Conservation (phyloP, 2,113 vertebrate genomes). For the Lucifuga dentata region DNA sequence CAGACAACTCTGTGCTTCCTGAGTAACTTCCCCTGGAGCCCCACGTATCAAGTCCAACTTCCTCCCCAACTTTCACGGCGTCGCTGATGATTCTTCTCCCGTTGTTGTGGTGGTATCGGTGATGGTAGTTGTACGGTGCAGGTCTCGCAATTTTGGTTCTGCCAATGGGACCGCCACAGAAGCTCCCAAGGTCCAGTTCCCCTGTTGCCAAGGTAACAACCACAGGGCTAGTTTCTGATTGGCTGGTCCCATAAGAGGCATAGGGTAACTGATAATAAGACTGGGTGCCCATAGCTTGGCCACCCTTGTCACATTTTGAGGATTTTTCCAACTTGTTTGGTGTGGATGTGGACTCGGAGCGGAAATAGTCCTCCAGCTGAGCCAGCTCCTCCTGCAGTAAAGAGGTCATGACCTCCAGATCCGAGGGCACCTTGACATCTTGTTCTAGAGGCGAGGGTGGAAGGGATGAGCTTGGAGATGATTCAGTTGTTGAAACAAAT, state of each 20-base stretch:
- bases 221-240: constrained; percentile 84
- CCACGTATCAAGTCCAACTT: constrained; percentile 82
- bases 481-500: constrained; percentile 85
- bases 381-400: constrained; percentile 93
- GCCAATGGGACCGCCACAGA: constrained; percentile 83
- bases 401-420: constrained; percentile 93
- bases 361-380: constrained; percentile 95
- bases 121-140: constrained; percentile 83
- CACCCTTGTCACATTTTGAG: constrained; percentile 85
- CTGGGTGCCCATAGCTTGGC: constrained; percentile 83
- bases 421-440: constrained; percentile 87
- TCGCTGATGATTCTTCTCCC: constrained; percentile 78
- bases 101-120: constrained; percentile 78
- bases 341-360: constrained; percentile 83
- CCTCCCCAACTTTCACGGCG: constrained; percentile 80
- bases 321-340: constrained; percentile 84
- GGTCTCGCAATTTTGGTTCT: constrained; percentile 84
- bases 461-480: constrained; percentile 82
- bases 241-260: constrained; percentile 80
- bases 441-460: constrained; percentile 84
- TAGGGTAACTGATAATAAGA: constrained; percentile 85
- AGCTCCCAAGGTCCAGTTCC: constrained; percentile 86
- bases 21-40: constrained; percentile 85
- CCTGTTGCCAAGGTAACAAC: constrained; percentile 86
- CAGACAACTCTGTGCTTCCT: constrained; percentile 81